Evolutionary conservation across 2,888 invertebrate species (phyloP).

Genomic region (Amphimallon solstitiale): DNA sequence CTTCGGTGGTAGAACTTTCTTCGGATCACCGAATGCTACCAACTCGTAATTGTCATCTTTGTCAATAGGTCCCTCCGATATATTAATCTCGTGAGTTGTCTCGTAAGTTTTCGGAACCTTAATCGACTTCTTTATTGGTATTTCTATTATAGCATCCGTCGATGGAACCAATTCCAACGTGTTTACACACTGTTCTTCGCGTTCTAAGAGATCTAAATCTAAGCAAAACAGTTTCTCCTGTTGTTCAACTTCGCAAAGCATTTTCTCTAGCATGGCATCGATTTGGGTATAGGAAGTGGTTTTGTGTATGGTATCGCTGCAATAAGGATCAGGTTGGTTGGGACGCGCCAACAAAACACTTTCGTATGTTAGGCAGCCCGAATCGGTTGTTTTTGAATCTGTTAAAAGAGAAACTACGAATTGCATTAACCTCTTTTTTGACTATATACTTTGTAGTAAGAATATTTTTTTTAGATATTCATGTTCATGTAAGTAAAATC

Average conservation of each 20-base stretch:
- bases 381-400: conserved; percentile 52
- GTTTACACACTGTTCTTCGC: conserved; percentile 54
- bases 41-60: conserved; percentile 43
- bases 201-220: conserved; percentile 55
- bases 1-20: neutral
- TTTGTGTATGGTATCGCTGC: conserved; percentile 43
- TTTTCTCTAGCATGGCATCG: conserved; percentile 61
- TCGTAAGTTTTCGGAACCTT: conserved; percentile 55
- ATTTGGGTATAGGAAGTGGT: conserved; percentile 60
- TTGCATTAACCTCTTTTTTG: conserved; percentile 46
- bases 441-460: conserved; percentile 47
- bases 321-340: conserved; percentile 46
- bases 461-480: conserved; percentile 44
- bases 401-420: conserved; percentile 46
- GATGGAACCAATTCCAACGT: conserved; percentile 59
- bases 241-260: conserved; percentile 61
- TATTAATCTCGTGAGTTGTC: conserved; percentile 55
- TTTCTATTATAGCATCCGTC: conserved; percentile 60
- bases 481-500: neutral
- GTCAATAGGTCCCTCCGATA: conserved; percentile 39
- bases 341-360: conserved; percentile 55
- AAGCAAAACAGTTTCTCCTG: conserved; percentile 58
- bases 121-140: conserved; percentile 59
- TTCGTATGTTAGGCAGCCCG: conserved; percentile 57
- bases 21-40: conserved; percentile 29